Base-by-base conservation (phyloP, 2,797 vertebrate genomes). In the Bufotes viridis region DNA sequence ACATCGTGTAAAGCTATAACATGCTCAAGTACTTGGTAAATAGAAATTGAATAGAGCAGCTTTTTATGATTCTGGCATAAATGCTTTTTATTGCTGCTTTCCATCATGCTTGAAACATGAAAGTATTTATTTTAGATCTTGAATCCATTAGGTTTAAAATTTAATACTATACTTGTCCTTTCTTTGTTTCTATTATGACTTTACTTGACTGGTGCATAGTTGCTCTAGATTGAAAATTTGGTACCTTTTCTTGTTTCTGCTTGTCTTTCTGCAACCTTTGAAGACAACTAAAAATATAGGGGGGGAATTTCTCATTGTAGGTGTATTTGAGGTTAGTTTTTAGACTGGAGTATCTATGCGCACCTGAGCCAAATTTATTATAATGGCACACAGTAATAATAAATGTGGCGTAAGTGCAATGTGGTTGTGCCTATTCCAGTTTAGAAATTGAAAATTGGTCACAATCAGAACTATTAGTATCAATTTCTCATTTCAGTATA, bases 111-210 rank as follows among this genome's bases (percentile, higher is more conserved):
- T 69, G 75, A 81, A 81, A 81, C 24, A 74, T 84, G 42, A 60
- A 26, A 49, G 51, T 87, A 87, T 82, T 87, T 82, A 76, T 87
- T 87, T 76, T 87, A 87, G 79, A 51, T 87, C 85, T 82, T 87
- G 69, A 75, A 70, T 24, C 55, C 69, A 76, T 87, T 87, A 70
- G 29, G 24, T 85, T 51, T 22, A n/a, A 63, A 80, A 63, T 72
- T 22, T 72, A 79, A 22, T 86, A 67, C 58, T 34, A 65, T 69
- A 29, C 53, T 65, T 78, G 72, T n/a, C 61, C 18, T 15, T 18
- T 72, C 7, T 17, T 49, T 74, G 7, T 51, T 49, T 75, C 10
- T 22, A 51, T 51, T 75, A 20, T 75, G 72, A 49, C 8, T 75
- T 51, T 11, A n/a, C 18, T 18, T 58, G 78, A 58, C 20, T 75